Evolutionary conservation across 2,888 invertebrate species (phyloP), one percentile per base, ranked within the genome.

Genomic region (Rotaria sp.): DNA sequence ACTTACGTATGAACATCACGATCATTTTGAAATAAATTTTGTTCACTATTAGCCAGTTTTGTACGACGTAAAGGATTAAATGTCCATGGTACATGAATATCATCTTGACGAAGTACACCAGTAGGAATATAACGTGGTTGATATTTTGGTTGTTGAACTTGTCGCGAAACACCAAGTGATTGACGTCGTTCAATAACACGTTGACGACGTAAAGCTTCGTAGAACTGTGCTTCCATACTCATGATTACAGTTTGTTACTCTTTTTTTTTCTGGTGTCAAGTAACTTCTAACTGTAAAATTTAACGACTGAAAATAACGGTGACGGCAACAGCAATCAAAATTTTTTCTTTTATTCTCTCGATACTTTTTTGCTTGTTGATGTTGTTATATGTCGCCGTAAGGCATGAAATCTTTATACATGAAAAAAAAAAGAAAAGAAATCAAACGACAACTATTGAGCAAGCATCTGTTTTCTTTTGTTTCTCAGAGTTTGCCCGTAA

Each of bases 81-180:
- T 45, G 41, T 24, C 26, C 80, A n/a, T 80, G 80, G 80, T 15
- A 80, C 41, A n/a, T 26, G 21, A 10, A 80, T 80, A 80, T 80
- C 80, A 45, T 80, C 80, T 80, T 45, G 21, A 13, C 45, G 41
- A 13, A 80, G n/a, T 80, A n/a, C 45, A 45, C 80, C 80, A 15
- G 15, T 15, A n/a, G 45, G 80, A 13, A 80, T n/a, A 45, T 80
- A 80, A 26, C n/a, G 41, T n/a, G 80, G 21, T 80, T 80, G 80
- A 80, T 80, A 80, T 45, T 80, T 80, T 11, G 80, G 35, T 45
- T 80, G 80, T 80, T 80, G 80, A 45, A 80, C 80, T 45, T 80
- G 80, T 80, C n/a, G 26, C 0, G 41, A 26, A 41, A 80, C 45
- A 13, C 45, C 80, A 13, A 80, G 15, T 45, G 41, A 24, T 80